These are phyloP conservation scores for Orgyia antiqua DNA, from an alignment of 2,888 invertebrate species.

Conservation along the genomic window DNA sequence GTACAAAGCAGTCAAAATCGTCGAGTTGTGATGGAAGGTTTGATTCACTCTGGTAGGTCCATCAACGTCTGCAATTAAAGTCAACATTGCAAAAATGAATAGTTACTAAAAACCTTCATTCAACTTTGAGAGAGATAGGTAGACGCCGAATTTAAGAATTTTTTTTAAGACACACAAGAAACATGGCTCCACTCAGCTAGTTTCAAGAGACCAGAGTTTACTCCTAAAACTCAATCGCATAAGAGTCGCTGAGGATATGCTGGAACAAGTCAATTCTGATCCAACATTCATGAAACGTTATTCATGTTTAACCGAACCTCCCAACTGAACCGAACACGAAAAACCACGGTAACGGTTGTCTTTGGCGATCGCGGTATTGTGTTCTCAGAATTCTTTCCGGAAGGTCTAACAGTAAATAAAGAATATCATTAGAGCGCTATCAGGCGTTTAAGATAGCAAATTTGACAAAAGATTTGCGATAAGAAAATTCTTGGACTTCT, in stretches of 20 bases:
- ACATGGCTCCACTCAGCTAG: slow-evolving; percentile 20
- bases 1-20: too few species aligned
- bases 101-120: too few species aligned
- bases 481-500: too few species aligned
- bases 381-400: not conserved
- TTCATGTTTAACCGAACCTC: too few species aligned
- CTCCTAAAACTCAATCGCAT: slow-evolving; percentile 1
- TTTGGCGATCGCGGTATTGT: not conserved
- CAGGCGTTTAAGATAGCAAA: slow-evolving; percentile 8
- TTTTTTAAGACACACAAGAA: too few species aligned
- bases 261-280: not conserved
- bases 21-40: too few species aligned
- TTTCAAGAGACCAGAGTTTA: slow-evolving; percentile 8
- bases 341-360: not conserved
- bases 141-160: too few species aligned
- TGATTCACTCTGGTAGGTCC: too few species aligned
- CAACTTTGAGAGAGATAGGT: too few species aligned
- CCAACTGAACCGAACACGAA: slow-evolving; percentile 1
- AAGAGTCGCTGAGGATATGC: slow-evolving; percentile 13
- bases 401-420: slow-evolving; percentile 13
- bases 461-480: slow-evolving; percentile 5
- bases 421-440: slow-evolving; percentile 10
- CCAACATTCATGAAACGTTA: too few species aligned
- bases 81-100: too few species aligned
- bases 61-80: too few species aligned